Evolutionary conservation across 2,888 invertebrate species (phyloP).

Genomic region (Palloptera scutellata): DNA sequence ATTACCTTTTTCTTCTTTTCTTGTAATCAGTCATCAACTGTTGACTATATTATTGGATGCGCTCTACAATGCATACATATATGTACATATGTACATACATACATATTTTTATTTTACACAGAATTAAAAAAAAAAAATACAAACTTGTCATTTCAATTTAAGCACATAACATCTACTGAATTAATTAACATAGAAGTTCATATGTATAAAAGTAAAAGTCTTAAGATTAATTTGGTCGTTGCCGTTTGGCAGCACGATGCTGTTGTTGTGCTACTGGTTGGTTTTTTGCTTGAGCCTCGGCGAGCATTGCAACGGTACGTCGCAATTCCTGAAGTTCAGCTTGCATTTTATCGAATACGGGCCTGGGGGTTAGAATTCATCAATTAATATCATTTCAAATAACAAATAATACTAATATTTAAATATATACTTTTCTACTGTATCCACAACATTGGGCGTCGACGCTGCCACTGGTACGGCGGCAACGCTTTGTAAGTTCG

Average conservation of each 20-base stretch:
- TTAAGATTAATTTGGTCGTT: conserved; percentile 16
- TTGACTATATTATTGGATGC: too few relatives aligned
- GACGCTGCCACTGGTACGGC: neutral
- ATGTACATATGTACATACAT: too few relatives aligned
- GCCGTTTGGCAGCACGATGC: conserved; percentile 18
- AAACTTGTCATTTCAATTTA: too few relatives aligned
- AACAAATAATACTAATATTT: neutral
- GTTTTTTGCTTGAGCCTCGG: conserved; percentile 43
- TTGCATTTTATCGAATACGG: conserved; percentile 49
- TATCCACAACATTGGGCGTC: neutral
- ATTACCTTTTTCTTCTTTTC: too few relatives aligned
- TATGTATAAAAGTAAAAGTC: neutral
- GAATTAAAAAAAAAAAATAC: too few relatives aligned
- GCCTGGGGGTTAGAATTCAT: conserved; percentile 19
- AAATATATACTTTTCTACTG: conserved; percentile 34
- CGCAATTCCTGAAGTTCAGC: conserved; percentile 51
- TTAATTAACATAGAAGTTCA: too few relatives aligned
- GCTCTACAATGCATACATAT: too few relatives aligned
- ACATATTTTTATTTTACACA: too few relatives aligned
- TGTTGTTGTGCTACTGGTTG: conserved; percentile 37
- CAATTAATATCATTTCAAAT: neutral
- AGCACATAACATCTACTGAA: too few relatives aligned
- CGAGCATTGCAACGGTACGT: conserved; percentile 51
- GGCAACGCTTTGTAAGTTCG: conserved; percentile 36
- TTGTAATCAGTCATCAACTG: too few relatives aligned